phyloP scores from a whole-genome alignment of 2,113 vertebrate genomes.

The Trinectes maculatus region DNA sequence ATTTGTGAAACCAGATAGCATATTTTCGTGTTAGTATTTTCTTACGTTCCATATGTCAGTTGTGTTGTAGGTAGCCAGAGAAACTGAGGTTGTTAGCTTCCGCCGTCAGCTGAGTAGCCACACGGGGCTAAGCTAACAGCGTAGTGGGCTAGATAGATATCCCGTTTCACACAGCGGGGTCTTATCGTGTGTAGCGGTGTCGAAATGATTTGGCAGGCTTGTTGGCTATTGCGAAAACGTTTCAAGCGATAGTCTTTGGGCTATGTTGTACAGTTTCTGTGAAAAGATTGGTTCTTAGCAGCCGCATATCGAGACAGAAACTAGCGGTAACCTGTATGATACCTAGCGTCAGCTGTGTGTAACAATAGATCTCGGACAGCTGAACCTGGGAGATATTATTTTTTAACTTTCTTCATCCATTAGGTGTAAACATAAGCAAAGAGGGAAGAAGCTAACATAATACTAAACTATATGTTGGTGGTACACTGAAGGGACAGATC shows the following conservation, averaged over 20 bases:
- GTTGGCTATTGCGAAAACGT: conserved; percentile 37
- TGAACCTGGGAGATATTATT: too few relatives aligned
- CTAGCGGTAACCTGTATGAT: not conserved
- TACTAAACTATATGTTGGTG: too few relatives aligned
- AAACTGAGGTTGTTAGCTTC: conserved; percentile 19
- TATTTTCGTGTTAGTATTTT: accelerated
- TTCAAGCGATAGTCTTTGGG: not conserved
- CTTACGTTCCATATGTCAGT: not conserved
- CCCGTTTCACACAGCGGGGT: conserved; percentile 20
- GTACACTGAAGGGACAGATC: too few relatives aligned
- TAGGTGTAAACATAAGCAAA: too few relatives aligned
- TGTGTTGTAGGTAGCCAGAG: not conserved
- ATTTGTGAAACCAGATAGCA: not conserved
- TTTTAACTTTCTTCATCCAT: too few relatives aligned
- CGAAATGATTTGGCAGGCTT: conserved; percentile 19
- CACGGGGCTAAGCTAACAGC: conserved; percentile 35
- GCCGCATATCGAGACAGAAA: not conserved
- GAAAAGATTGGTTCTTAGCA: not conserved
- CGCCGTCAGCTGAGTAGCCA: conserved; percentile 16
- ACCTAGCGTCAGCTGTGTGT: too few relatives aligned
- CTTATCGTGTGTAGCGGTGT: conserved; percentile 18
- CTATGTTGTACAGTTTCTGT: not conserved
- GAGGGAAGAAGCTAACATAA: too few relatives aligned
- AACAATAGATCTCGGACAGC: too few relatives aligned
- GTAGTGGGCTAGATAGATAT: conserved; percentile 10